These are phyloP conservation scores for Clarias magur DNA, from an alignment of 2,113 vertebrate genomes.

Conservation along the genomic window DNA sequence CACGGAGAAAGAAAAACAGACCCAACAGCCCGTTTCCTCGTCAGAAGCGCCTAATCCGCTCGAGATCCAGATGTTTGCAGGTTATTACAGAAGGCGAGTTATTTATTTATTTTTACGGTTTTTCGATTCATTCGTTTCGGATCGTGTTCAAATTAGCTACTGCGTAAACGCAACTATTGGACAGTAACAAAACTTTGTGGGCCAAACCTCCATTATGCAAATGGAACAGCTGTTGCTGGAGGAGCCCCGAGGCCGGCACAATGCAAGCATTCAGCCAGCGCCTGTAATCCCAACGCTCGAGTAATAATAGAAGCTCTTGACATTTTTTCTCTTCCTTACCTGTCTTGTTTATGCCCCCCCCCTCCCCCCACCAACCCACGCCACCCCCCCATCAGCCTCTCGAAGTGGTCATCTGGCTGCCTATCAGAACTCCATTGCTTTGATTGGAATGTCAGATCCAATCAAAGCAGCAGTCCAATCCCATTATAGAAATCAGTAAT, in stretches of 20 bases:
- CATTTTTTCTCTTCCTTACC: neutral
- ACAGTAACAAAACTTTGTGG: slow-evolving; percentile 40
- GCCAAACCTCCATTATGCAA: slow-evolving; percentile 44
- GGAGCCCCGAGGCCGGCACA: neutral
- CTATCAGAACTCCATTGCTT: slow-evolving; percentile 32
- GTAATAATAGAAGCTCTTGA: slow-evolving; percentile 16
- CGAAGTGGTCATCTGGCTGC: slow-evolving; percentile 13
- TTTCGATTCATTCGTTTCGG: slow-evolving; percentile 35
- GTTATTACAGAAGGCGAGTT: slow-evolving; percentile 16
- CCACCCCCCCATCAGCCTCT: neutral
- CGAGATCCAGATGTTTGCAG: neutral
- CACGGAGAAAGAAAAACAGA: neutral
- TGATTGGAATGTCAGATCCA: slow-evolving; percentile 36
- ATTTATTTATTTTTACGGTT: neutral
- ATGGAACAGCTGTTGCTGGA: slow-evolving; percentile 32
- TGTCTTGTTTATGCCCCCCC: slow-evolving; percentile 1
- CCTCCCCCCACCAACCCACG: no score
- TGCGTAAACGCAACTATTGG: slow-evolving; percentile 33
- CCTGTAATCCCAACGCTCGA: neutral
- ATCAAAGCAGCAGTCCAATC: slow-evolving; percentile 22
- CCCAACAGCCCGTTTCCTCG: neutral
- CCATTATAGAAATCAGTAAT: slow-evolving; percentile 29
- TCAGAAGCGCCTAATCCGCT: neutral
- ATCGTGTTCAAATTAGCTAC: slow-evolving; percentile 27
- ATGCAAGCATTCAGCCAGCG: neutral